Conservation (phyloP, 2,113 vertebrate species). For the Charadrius vociferus region DNA sequence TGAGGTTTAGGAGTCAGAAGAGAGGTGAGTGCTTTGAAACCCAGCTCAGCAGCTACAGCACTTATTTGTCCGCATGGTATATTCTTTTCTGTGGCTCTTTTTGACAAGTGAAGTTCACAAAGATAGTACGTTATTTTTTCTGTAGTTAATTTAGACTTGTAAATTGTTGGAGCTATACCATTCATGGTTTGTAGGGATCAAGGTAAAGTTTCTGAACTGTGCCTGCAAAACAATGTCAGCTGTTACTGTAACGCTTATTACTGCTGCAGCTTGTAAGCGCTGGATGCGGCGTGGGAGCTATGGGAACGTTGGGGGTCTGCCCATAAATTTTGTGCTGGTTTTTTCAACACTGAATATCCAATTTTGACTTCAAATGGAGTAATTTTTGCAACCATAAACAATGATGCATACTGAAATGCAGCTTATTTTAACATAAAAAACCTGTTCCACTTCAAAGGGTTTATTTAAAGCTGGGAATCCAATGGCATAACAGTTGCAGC, state of each 20-base stretch:
- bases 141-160: background rate
- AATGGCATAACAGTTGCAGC: background rate
- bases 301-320: background rate
- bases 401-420: background rate
- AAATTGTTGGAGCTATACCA: background rate
- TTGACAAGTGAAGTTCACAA: background rate
- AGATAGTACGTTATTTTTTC: background rate
- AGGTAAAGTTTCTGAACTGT: background rate
- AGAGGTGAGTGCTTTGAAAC: background rate
- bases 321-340: background rate
- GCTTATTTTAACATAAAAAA: background rate
- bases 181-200: background rate
- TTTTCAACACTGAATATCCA: background rate
- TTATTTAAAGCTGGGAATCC: slow-evolving; percentile 30
- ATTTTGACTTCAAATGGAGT: background rate
- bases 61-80: background rate
- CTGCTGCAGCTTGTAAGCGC: background rate
- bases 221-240: background rate
- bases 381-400: background rate
- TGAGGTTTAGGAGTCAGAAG: background rate
- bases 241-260: background rate
- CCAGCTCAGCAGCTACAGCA: background rate
- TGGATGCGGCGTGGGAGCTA: background rate
- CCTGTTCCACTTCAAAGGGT: background rate
- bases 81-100: background rate